Base-by-base conservation (phyloP, 2,888 invertebrate species). In the Zele albiditarsus region DNA sequence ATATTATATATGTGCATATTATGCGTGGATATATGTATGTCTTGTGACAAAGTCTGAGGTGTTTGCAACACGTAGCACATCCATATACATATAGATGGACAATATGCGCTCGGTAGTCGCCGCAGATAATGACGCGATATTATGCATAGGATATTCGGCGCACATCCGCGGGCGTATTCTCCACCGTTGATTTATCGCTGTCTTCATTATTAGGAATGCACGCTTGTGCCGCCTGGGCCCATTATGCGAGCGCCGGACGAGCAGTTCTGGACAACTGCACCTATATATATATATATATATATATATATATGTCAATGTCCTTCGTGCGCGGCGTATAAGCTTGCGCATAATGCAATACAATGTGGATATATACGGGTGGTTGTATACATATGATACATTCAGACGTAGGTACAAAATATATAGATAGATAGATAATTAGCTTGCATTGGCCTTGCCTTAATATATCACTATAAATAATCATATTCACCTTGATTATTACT, bases 121-220 rank as follows among this genome's bases (percentile, higher is more conserved):
- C 81, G 81, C 79, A 84, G 86, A 88, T 88, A 88, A 88, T 88
- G 87, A 88, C 86, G 84, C 87, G 86, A 88, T 88, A 88, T 89
- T 88, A 89, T 88, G 89, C 88, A 88, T 86, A 88, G 88, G 86
- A 87, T 89, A 88, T 89, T 89, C 88, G 88, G 88, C 83, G 87
- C 85, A 85, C 87, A 88, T 88, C 88, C 87, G 88, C 86, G 87
- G 85, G 86, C 86, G 86, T 88, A 89, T 89, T 88, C 89, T 88
- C 85, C 84, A 81, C 28, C 84, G 86, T 88, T 89, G 89, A 89
- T 89, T 89, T 89, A 89, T 89, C 87, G 89, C 86, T 88, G 88
- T 89, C 89, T 89, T 89, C 89, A 88, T 89, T 89, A 89, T 89
- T 89, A 89, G 89, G 88, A 89, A 89, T 89, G 88, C 89, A 88